Evolutionary conservation across 2,888 invertebrate genomes (phyloP).

Genomic region (Lycocerus yunnanus): DNA sequence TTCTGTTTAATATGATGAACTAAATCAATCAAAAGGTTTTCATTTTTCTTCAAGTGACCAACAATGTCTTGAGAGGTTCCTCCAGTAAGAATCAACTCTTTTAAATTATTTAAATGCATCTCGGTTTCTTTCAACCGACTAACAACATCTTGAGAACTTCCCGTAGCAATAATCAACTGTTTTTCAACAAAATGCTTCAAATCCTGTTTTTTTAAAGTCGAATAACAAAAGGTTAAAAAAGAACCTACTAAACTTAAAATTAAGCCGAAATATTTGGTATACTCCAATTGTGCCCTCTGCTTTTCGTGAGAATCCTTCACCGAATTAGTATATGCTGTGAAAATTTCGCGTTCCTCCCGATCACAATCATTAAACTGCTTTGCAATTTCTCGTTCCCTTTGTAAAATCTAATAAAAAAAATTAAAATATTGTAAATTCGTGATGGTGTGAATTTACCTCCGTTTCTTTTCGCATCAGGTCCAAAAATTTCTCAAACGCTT

Average conservation of each 20-base stretch:
- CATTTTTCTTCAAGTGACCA: constrained; percentile 8
- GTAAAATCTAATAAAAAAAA: constrained; percentile 56
- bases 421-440: background rate
- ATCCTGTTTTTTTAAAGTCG: constrained; percentile 49
- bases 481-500: constrained; percentile 69
- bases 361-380: constrained; percentile 69
- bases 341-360: constrained; percentile 74
- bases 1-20: background rate
- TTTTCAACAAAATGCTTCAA: constrained; percentile 38
- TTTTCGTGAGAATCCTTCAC: constrained; percentile 83
- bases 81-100: background rate
- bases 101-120: constrained; percentile 7
- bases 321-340: constrained; percentile 73
- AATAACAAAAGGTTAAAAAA: constrained; percentile 49
- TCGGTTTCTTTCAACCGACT: constrained; percentile 12
- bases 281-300: constrained; percentile 78
- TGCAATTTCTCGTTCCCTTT: constrained; percentile 66
- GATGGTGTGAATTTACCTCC: constrained; percentile 53
- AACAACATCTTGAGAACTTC: background rate
- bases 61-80: background rate
- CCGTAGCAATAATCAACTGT: background rate
- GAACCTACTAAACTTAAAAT: constrained; percentile 51
- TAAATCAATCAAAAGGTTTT: constrained; percentile 6
- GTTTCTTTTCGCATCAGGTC: constrained; percentile 73
- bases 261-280: constrained; percentile 78